Evolutionary conservation across 2,113 vertebrate genomes (phyloP), one percentile per base, ranked within the genome.

Genomic region (Phaethon lepturus): DNA sequence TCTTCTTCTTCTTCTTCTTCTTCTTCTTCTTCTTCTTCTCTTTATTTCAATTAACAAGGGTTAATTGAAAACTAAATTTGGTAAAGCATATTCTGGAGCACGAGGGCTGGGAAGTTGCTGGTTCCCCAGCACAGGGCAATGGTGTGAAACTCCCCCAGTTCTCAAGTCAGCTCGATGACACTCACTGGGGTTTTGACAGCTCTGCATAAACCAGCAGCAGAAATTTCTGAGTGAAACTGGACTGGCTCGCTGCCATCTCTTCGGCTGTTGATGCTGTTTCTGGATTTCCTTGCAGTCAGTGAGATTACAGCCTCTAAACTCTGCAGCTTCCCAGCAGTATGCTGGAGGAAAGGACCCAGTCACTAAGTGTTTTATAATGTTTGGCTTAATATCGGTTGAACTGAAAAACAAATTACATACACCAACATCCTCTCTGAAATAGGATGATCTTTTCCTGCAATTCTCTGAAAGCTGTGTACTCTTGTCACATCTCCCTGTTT

Each of bases 281-380:
- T 86, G 47, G 31, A 72, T 87, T 95, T 95, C 86, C 55, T 63
- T 78, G 59, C 59, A 91, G 80, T 35, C 29, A 56, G 52, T 64
- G 88, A 87, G 47, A 74, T 71, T 52, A 81, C 38, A 69, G 17
- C 9, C 40, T 73, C 60, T 74, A 80, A 94, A 38, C 1, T 2
- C 28, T 89, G 63, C 73, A 87, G 44, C 33, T 96, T 93, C 93
- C 76, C 78, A 93, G 83, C 73, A 90, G 20, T 29, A n/a, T 76
- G 59, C 50, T 86, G 52, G 22, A 80, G 33, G 29, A 89, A 96
- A 78, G 52, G 45, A 86, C 13, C 5, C 0, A 1, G 40, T 31
- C 45, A 62, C 17, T 15, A 59, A 71, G 24, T 33, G 47, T 91
- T 78, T 69, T 93, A 83, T 58, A 95, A 88, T 60, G 24, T 82